Evolutionary conservation across 2,797 vertebrate genomes (phyloP), one percentile per base, ranked within the genome.

Genomic region (Sardinella longiceps): DNA sequence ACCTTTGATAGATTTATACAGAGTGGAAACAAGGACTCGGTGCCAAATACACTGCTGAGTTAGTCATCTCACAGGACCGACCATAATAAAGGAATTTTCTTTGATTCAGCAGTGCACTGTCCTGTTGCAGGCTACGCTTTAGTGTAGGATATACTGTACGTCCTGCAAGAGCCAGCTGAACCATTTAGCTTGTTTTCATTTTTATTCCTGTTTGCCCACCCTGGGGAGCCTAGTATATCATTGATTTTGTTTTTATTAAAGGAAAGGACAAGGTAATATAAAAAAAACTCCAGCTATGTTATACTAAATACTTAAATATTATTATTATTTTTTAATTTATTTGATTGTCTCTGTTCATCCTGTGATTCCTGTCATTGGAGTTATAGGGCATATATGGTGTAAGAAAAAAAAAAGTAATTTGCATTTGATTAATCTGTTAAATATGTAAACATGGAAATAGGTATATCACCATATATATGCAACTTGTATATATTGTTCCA

Each of bases 201-300:
- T 10, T 77, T 43, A 18, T 43, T 43, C 23, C 37, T 77, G 70
- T 43, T 18, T 43, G 37, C 20, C 20, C 70, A 20, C 20, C 23
- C 15, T 39, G 37, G 70, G 15, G 20, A 77, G 66, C 30, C 33
- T 33, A 28, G 30, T 7, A 6, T 39, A 15, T 74, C 39, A 74
- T 74, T 37, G 66, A 74, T 74, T 74, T 74, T 74, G 18, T 39
- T 74, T 74, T 20, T 20, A 37, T 37, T 37, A 30, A 37, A 74
- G 14, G 30, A 37, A 74, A 74, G 66, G 66, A 74, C 66, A 74
- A 74, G 30, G 66, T 74, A 37, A 37, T 74, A 37, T 37, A 37
- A 6, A 74, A 74, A 74, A 74, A 74, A 74, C 30, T 74, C 30
- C 14, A 20, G 39, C 1, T 1, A 33, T 74, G 33, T 74, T 74